Conservation (phyloP, 2,113 vertebrate genomes). For the Oryzias javanicus region DNA sequence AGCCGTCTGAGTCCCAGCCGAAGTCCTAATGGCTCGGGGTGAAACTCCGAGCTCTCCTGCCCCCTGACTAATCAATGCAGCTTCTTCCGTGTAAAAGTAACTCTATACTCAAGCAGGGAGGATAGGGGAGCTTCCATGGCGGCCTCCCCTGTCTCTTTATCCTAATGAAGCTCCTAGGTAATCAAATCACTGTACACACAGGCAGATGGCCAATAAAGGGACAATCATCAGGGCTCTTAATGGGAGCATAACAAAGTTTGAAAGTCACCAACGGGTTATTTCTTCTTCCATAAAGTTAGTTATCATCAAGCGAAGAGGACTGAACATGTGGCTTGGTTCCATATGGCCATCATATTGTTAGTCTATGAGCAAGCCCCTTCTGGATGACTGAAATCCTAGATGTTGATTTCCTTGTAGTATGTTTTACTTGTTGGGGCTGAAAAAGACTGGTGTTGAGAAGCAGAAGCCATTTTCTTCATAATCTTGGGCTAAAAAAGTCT, state of each 20-base stretch:
- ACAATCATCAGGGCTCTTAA: slow-evolving; percentile 24
- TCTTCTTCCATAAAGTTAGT: slow-evolving; percentile 12
- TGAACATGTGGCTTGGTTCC: slow-evolving; percentile 14
- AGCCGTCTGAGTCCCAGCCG: slow-evolving; percentile 26
- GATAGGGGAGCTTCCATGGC: slow-evolving; percentile 50
- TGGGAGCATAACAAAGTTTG: slow-evolving; percentile 34
- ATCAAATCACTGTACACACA: slow-evolving; percentile 65
- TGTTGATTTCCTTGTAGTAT: slow-evolving; percentile 3
- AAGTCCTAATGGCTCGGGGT: slow-evolving; percentile 25
- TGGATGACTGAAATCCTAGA: slow-evolving; percentile 2
- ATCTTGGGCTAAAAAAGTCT: not conserved
- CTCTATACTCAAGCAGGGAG: slow-evolving; percentile 58
- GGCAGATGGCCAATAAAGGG: slow-evolving; percentile 70
- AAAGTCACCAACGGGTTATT: slow-evolving; percentile 16
- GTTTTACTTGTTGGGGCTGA: not conserved
- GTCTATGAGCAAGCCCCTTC: not conserved
- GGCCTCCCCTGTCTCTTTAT: slow-evolving; percentile 53
- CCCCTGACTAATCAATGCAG: slow-evolving; percentile 65
- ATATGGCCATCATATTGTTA: slow-evolving; percentile 6
- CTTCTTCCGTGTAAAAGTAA: slow-evolving; percentile 62
- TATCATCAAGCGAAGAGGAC: slow-evolving; percentile 7
- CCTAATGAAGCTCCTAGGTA: slow-evolving; percentile 72
- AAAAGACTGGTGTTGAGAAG: not conserved
- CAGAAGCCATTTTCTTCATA: not conserved
- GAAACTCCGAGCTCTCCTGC: slow-evolving; percentile 21